Evolutionary conservation across 2,888 invertebrate genomes (phyloP), one percentile per base, ranked within the genome.

Genomic region (Troides helena): DNA sequence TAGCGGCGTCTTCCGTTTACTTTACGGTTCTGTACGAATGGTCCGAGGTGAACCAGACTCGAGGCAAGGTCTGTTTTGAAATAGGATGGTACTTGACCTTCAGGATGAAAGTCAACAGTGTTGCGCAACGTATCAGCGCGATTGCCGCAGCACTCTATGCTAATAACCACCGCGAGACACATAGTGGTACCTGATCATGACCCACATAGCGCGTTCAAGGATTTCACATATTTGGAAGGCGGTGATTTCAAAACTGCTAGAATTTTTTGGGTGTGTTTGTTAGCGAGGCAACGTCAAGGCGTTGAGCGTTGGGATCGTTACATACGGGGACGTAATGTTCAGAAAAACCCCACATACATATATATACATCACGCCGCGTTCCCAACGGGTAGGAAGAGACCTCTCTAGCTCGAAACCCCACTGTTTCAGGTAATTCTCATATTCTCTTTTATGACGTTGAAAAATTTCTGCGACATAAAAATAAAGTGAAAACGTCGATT

Each of bases 31-130:
- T 86, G 79, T 78, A 78, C 78, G 80, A 81, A 78, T 81, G 76
- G 77, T 80, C 77, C 90, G 92, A 92, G 92, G 91, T 89, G 86
- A 92, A 86, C 91, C 84, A 91, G 89, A 87, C 83, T 81, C 83
- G 85, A 82, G 56, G 82, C 90, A 91, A 92, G 92, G 91, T 92
- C 81, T 85, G 81, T 90, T 90, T 91, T 90, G 92, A 91, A 92
- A 91, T 92, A 92, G 92, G 92, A 92, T 92, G 92, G 89, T 83
- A 86, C 91, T 91, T 92, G 92, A 92, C 92, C 92, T 91, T 91
- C 90, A 86, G 91, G 90, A 92, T 90, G 92, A 92, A 92, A 92
- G 92, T 92, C 92, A 92, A 92, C 87, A 91, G 79, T 82, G 83
- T 90, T 92, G 87, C 89, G 89, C 88, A 92, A 92, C 83, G 79